These are phyloP conservation scores for Leistus spinibarbis DNA, from an alignment of 2,888 invertebrate species.

Conservation along the genomic window DNA sequence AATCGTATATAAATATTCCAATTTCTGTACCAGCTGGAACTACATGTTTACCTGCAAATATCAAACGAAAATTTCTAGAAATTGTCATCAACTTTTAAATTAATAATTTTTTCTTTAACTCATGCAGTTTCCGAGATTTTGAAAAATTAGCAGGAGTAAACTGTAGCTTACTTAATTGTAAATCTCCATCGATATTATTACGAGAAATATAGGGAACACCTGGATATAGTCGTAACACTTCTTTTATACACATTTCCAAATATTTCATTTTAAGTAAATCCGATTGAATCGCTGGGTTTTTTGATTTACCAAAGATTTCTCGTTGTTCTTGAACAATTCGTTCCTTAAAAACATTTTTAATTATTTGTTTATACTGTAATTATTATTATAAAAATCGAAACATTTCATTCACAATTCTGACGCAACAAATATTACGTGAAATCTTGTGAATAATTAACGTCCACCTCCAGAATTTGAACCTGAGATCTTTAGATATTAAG, in stretches of 20 bases:
- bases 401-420: too few species aligned
- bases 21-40: constrained; percentile 62
- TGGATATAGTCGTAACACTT: constrained; percentile 67
- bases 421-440: too few species aligned
- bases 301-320: constrained; percentile 57
- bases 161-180: constrained; percentile 45
- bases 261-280: constrained; percentile 67
- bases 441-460: too few species aligned
- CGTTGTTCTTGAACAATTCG: constrained; percentile 57
- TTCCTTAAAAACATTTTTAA: constrained; percentile 49
- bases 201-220: constrained; percentile 70
- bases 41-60: constrained; percentile 57
- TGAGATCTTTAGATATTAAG: too few species aligned
- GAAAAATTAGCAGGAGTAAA: too few species aligned
- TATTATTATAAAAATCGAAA: too few species aligned
- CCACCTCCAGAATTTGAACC: too few species aligned
- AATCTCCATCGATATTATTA: constrained; percentile 56
- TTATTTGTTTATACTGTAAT: too few species aligned
- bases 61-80: too few species aligned
- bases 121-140: too few species aligned
- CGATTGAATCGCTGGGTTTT: constrained; percentile 60
- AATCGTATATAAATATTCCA: constrained; percentile 65
- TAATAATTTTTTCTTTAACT: too few species aligned
- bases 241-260: constrained; percentile 70
- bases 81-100: too few species aligned